Conservation (phyloP, 2,113 vertebrate genomes). For the Crotophaga sulcirostris region DNA sequence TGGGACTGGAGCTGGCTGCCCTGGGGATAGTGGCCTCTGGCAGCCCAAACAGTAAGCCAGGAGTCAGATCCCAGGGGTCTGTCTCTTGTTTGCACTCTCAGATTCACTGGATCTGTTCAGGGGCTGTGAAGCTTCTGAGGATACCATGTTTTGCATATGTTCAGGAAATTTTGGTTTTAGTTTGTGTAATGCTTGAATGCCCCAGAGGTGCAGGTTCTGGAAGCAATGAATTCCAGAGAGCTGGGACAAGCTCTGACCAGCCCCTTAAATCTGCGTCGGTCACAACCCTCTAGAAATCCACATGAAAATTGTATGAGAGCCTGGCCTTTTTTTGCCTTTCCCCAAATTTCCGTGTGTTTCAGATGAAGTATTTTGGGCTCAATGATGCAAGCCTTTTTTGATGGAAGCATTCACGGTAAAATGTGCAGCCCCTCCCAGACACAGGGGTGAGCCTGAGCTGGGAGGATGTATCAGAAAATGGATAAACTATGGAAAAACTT, state of each 20-base stretch:
- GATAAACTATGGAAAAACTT: not conserved
- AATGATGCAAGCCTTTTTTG: not conserved
- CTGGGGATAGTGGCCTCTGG: not conserved
- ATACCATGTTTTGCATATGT: fast-evolving
- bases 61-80: not conserved
- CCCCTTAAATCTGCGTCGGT: not conserved
- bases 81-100: not conserved
- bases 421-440: not conserved
- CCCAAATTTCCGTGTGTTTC: not conserved
- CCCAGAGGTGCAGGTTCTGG: not conserved
- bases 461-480: not conserved
- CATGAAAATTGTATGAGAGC: not conserved
- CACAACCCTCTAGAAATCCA: not conserved
- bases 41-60: not conserved
- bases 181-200: not conserved
- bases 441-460: not conserved
- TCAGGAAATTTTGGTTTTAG: not conserved
- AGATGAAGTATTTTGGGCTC: not conserved
- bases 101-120: not conserved
- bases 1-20: no score
- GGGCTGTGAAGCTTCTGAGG: not conserved
- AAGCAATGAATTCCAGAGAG: not conserved
- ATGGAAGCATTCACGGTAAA: not conserved
- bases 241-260: not conserved
- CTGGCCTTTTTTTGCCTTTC: not conserved